Percentiles rank a stretch among this genome's conserved stretches.
Evolutionary conservation across 2,113 vertebrate genomes (phyloP).

Genomic region (Callithrix jacchus): DNA sequence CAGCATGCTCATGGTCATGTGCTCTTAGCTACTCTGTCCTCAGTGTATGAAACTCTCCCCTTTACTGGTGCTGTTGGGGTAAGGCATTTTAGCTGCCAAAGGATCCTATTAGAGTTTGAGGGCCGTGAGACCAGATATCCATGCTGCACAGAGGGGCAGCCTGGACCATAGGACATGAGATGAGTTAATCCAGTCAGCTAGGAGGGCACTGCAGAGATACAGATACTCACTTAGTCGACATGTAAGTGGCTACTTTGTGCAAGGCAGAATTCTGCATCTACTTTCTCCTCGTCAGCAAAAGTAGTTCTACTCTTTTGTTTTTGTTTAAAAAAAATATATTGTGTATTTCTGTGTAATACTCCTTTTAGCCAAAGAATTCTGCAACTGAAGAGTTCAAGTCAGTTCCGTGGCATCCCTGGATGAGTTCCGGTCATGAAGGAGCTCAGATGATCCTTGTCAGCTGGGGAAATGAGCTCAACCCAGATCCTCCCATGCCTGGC

Average conservation of each 20-base stretch:
- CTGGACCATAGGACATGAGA: background rate
- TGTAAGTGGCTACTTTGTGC: background rate
- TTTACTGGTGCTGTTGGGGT: rapidly evolving
- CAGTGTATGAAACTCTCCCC: background rate
- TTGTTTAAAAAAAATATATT: background rate
- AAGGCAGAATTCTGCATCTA: background rate
- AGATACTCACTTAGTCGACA: background rate
- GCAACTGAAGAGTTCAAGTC: background rate
- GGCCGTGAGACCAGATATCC: background rate
- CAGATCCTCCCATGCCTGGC: background rate
- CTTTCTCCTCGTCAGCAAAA: background rate
- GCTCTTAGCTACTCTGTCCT: background rate
- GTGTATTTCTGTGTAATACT: background rate
- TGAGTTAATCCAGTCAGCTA: background rate
- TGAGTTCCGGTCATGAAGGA: background rate
- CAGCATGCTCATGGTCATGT: rapidly evolving
- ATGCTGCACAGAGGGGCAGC: background rate
- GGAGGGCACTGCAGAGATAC: background rate
- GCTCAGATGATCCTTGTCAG: background rate
- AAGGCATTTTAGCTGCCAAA: background rate
- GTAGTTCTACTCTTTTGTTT: background rate
- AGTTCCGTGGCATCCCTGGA: rapidly evolving
- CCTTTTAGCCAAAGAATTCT: background rate
- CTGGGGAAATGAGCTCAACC: background rate
- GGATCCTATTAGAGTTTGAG: background rate